Conservation (phyloP, 2,113 vertebrate species). For the Prionailurus viverrinus region DNA sequence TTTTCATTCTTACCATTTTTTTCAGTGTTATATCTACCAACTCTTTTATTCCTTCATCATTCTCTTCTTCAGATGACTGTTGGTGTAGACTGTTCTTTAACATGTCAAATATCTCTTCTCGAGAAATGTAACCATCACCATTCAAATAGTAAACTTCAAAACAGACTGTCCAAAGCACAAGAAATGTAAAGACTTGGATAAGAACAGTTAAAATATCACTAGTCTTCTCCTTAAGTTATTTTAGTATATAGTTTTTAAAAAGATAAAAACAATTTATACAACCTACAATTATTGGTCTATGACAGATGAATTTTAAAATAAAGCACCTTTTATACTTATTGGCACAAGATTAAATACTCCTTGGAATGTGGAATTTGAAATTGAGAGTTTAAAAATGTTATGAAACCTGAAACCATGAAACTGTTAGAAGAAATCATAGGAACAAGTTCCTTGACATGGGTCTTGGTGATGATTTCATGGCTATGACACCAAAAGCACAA, state of each 20-base stretch:
- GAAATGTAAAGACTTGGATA: conserved; percentile 43
- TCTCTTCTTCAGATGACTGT: conserved; percentile 92
- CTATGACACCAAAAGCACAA: not conserved
- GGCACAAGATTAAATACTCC: not conserved
- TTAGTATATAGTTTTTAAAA: not conserved
- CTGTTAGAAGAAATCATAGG: not conserved
- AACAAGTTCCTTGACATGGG: not conserved
- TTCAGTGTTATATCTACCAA: conserved; percentile 94
- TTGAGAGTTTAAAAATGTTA: conserved; percentile 20
- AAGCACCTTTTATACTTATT: conserved; percentile 40
- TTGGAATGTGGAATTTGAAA: not conserved
- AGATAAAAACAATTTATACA: conserved; percentile 14
- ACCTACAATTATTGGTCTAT: not conserved
- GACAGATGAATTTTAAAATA: conserved; percentile 1
- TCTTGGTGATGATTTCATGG: not conserved
- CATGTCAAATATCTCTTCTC: conserved; percentile 95
- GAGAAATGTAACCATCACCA: conserved; percentile 92
- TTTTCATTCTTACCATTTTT: conserved; percentile 92
- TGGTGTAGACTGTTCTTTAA: conserved; percentile 92
- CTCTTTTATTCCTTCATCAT: conserved; percentile 93
- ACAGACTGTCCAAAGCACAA: conserved; percentile 90
- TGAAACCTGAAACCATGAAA: not conserved
- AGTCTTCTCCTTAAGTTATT: conserved; percentile 56
- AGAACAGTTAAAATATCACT: conserved; percentile 35
- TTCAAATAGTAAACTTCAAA: conserved; percentile 95